Evolutionary conservation across 2,113 vertebrate genomes (phyloP), one percentile per base, ranked within the genome.

Genomic region (Tretioscincus oriximinensis): DNA sequence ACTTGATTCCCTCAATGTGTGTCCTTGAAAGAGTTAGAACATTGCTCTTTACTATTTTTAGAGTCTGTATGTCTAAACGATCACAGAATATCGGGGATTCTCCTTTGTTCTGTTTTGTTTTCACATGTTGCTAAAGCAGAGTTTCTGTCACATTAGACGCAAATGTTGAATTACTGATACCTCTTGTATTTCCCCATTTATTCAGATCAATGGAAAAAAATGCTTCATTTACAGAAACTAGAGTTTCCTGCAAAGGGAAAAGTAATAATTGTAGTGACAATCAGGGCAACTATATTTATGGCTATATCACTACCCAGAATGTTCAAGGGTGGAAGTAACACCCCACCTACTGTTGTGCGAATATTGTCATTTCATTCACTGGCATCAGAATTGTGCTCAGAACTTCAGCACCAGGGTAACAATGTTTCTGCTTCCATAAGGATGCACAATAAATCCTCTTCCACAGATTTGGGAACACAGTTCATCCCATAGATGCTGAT

Each of bases 11-110:
- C 20, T 77, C 11, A 4, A 47, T 1, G 2, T 84, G 47, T 64
- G 78, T 28, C 86, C 65, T 35, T 76, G 31, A 78, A 85, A 85
- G 18, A 12, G 12, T 4, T 24, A 22, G 29, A 29, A 6, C 73
- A 74, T 73, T 1, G 20, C 74, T 71, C 41, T 61, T 49, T 26
- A 63, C 35, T 5, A 10, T 41, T 16, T 35, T 63, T 63, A 49
- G 20, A 75, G 22, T 75, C 31, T 41, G 29, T 26, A 75, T 51
- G 5, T 41, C 73, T 12, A 35, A 14, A 74, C n/a, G 28, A 61
- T 21, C 21, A 11, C 28, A 22, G 20, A 22, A 61, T 58, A 7
- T 75, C 54, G 21, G 61, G 16, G 35, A 24, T 41, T 29, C 49
- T 31, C 58, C 41, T 58, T 31, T 26, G n/a, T 49, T 45, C 45